Percentiles rank a stretch among this genome's conserved stretches.
These are phyloP conservation scores for Schizaphis graminum DNA, from an alignment of 2,888 invertebrate genomes.

Conservation along the genomic window DNA sequence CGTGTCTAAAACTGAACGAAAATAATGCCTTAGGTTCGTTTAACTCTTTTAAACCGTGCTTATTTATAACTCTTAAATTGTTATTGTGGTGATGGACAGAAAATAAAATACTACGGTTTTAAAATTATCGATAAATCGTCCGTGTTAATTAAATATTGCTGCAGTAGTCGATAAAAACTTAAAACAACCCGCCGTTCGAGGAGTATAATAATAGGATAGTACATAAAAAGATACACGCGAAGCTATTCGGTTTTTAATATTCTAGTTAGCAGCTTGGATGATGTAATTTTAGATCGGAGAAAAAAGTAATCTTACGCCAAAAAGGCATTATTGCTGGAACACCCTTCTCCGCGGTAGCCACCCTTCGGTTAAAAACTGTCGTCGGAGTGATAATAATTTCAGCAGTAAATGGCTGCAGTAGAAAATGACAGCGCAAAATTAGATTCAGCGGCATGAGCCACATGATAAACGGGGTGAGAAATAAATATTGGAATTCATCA, in stretches of 20 bases:
- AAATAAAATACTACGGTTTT: not conserved
- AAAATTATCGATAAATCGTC: not conserved
- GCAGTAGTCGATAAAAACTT: not conserved
- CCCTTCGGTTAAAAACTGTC: conserved; percentile 29
- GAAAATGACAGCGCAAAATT: not conserved
- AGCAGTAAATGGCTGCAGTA: not conserved
- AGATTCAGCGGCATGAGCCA: not conserved
- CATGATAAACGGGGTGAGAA: not conserved
- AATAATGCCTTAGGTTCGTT: not conserved
- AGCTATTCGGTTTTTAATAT: not conserved
- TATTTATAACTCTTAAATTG: not conserved
- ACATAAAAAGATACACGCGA: not conserved
- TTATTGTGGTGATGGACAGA: not conserved
- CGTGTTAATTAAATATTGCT: not conserved
- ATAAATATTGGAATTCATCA: not conserved
- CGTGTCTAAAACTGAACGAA: not conserved
- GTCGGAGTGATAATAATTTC: not conserved
- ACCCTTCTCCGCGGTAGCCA: conserved; percentile 8
- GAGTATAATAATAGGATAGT: not conserved
- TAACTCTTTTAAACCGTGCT: not conserved
- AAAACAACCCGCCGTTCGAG: not conserved
- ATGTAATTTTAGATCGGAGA: not conserved
- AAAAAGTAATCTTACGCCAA: conserved; percentile 43
- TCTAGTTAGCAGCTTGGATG: not conserved
- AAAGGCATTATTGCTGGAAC: not conserved